Conservation (phyloP, 2,797 vertebrate species). For the Gadopsis marmoratus region DNA sequence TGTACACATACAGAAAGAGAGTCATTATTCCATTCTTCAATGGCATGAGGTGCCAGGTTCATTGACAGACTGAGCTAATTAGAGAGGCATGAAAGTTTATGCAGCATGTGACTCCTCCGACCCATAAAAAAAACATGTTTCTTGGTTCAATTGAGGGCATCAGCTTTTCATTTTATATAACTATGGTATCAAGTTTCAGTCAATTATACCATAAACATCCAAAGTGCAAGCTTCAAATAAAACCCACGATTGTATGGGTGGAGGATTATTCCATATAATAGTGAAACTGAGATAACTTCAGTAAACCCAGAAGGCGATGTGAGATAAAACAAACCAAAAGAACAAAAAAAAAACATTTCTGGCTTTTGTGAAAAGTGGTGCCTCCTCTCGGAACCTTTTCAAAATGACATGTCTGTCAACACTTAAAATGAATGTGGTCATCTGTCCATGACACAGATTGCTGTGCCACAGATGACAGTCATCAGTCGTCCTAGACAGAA, state of each 20-base stretch:
- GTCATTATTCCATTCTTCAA: slow-evolving; percentile 74
- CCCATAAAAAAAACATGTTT: slow-evolving; percentile 55
- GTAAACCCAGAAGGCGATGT: not conserved
- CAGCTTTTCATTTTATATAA: slow-evolving; percentile 50
- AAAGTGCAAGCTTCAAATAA: slow-evolving; percentile 33
- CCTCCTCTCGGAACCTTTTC: slow-evolving; percentile 67
- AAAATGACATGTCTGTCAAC: slow-evolving; percentile 75
- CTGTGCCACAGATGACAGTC: slow-evolving; percentile 68
- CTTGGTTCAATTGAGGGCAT: slow-evolving; percentile 64
- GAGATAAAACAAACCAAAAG: slow-evolving; percentile 24
- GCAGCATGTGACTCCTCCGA: slow-evolving; percentile 70
- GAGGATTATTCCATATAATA: slow-evolving; percentile 37
- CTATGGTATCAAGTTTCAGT: slow-evolving; percentile 43
- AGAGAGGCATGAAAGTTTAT: slow-evolving; percentile 61
- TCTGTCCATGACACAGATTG: slow-evolving; percentile 79
- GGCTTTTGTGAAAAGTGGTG: slow-evolving; percentile 38
- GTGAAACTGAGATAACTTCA: slow-evolving; percentile 34
- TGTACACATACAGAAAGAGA: slow-evolving; percentile 22
- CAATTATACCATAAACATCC: slow-evolving; percentile 36
- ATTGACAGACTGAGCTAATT: slow-evolving; percentile 70
- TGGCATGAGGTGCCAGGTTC: slow-evolving; percentile 68
- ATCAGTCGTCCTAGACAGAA: slow-evolving; percentile 63
- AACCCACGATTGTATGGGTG: slow-evolving; percentile 16
- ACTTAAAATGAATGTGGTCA: slow-evolving; percentile 77
- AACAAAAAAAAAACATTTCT: not conserved